A percentile compares a stretch with the other conserved stretches of the same genome.
phyloP scores from a whole-genome alignment of 64 coral and sea anemone species.

The Stichodactyla helianthus region DNA sequence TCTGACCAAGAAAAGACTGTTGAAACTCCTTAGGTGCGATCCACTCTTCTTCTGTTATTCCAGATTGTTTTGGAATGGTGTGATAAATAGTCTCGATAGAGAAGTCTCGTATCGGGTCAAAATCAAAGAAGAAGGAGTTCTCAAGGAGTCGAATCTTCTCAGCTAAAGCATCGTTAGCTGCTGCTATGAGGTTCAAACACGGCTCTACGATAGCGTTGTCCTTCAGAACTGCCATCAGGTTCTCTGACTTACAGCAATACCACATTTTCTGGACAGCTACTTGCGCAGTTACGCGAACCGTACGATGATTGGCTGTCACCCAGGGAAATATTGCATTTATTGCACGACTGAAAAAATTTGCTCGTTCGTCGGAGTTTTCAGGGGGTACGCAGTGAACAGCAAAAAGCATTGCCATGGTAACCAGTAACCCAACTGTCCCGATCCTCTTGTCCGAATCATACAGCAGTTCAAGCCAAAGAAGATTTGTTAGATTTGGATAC shows the following conservation, averaged over 20 bases:
- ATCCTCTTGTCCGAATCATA: conserved; percentile 35
- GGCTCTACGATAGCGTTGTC: conserved; percentile 41
- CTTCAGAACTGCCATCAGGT: conserved; percentile 24
- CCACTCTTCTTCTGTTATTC: conserved; percentile 79
- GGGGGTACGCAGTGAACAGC: conserved; percentile 1
- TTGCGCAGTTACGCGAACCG: conserved; percentile 43
- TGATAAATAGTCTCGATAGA: conserved; percentile 70
- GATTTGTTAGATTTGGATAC: conserved; percentile 42
- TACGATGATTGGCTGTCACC: conserved; percentile 10
- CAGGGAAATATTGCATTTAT: background rate
- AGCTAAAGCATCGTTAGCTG: conserved; percentile 41
- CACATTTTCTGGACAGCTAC: conserved; percentile 73
- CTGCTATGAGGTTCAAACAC: conserved; percentile 48
- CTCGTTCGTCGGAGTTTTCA: background rate
- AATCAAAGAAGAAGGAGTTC: conserved; percentile 74
- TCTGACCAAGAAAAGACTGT: conserved; percentile 47
- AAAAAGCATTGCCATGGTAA: conserved; percentile 43
- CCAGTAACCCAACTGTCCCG: conserved; percentile 41
- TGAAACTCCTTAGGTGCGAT: conserved; percentile 51
- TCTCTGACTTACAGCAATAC: conserved; percentile 37
- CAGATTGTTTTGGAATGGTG: conserved; percentile 58
- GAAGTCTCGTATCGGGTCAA: conserved; percentile 56
- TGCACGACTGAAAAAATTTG: background rate
- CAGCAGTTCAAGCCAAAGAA: conserved; percentile 62
- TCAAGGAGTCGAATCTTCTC: conserved; percentile 56